Conservation (phyloP, 2,113 vertebrate species). For the Gasterosteus nipponicus region DNA sequence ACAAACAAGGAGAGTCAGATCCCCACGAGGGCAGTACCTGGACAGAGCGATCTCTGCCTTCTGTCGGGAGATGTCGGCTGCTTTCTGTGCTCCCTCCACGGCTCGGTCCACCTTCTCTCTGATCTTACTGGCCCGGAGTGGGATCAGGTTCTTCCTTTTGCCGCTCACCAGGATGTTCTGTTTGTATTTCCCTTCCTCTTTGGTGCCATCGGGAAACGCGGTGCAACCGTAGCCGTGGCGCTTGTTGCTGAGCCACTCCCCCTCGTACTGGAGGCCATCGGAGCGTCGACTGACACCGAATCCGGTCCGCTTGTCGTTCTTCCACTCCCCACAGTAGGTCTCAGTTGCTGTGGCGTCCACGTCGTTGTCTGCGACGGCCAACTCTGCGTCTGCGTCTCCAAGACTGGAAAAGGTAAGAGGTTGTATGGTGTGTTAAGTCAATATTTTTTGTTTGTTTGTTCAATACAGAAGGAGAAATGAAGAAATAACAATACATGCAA, state of each 20-base stretch:
- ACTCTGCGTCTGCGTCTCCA: constrained; percentile 92
- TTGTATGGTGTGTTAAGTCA: not conserved
- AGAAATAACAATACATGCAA: not conserved
- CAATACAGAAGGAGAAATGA: not conserved
- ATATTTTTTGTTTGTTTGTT: not conserved
- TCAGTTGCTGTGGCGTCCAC: constrained; percentile 97
- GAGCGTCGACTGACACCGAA: constrained; percentile 93
- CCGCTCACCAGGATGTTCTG: constrained; percentile 96
- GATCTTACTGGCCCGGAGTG: constrained; percentile 95
- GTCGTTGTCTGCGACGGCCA: constrained; percentile 86
- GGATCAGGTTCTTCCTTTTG: constrained; percentile 98
- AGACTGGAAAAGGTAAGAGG: constrained; percentile 79
- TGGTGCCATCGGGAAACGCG: constrained; percentile 94
- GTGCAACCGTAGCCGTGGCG: constrained; percentile 97
- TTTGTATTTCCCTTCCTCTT: constrained; percentile 99
- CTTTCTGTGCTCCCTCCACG: constrained; percentile 90
- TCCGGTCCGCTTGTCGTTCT: constrained; percentile 94
- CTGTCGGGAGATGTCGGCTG: constrained; percentile 93
- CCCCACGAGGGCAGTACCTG: constrained; percentile 82
- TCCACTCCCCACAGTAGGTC: constrained; percentile 96
- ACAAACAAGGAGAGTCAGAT: not conserved
- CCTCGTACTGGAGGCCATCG: constrained; percentile 93
- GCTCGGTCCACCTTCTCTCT: constrained; percentile 98
- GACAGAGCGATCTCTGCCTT: constrained; percentile 95
- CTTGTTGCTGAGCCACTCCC: constrained; percentile 96